These are phyloP conservation scores for Drosophila nigromelanica DNA, from an alignment of 1,140 invertebrate genomes.

Conservation along the genomic window DNA sequence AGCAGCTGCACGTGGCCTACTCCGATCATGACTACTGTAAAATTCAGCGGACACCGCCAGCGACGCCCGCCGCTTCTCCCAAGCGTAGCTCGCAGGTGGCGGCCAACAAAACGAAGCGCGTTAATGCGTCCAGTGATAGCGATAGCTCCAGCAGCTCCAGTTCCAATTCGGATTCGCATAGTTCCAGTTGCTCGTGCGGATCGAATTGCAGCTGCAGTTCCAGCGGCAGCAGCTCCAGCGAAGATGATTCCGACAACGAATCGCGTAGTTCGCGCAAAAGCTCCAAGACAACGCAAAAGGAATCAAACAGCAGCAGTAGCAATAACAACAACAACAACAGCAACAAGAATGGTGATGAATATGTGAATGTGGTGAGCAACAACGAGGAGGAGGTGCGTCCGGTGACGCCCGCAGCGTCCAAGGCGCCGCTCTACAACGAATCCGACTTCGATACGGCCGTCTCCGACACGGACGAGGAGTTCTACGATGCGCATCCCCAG, in stretches of 20 bases:
- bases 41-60: conserved; percentile 64
- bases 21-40: conserved; percentile 89
- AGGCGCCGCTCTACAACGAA: conserved; percentile 84
- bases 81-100: conserved; percentile 19
- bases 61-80: conserved; percentile 21
- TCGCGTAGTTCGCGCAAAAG: conserved; percentile 76
- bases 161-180: conserved; percentile 72
- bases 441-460: conserved; percentile 93
- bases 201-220: conserved; percentile 88
- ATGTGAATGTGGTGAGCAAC: conserved; percentile 44
- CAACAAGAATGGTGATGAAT: conserved; percentile 32
- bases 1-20: conserved; percentile 85
- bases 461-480: conserved; percentile 93
- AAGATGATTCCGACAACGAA: conserved; percentile 85
- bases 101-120: conserved; percentile 27
- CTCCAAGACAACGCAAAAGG: conserved; percentile 34
- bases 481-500: conserved; percentile 92
- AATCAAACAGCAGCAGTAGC: conserved; percentile 37
- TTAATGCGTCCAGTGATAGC: conserved; percentile 89
- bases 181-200: conserved; percentile 89
- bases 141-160: conserved; percentile 88
- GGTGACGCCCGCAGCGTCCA: conserved; percentile 29
- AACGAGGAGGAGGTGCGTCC: conserved; percentile 37
- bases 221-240: conserved; percentile 88
- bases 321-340: conserved; percentile 34